phyloP scores from a whole-genome alignment of 2,888 invertebrate species.

The Rotaria magnacalcarata region DNA sequence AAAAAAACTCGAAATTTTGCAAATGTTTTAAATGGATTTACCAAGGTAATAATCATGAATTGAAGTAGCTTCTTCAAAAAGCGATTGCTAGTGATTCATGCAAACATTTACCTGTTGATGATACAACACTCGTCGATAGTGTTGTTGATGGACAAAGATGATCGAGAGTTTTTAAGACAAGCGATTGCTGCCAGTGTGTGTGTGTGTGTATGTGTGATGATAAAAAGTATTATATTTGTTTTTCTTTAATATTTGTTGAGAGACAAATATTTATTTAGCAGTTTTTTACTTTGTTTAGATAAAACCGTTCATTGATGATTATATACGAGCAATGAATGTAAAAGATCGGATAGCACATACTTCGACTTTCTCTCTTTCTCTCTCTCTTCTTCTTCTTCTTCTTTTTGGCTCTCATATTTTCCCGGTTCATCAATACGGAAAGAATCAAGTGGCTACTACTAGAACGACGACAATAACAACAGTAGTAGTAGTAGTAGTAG shows the following conservation, averaged over 20 bases:
- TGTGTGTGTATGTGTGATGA: neutral
- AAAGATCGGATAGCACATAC: neutral
- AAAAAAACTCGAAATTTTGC: neutral
- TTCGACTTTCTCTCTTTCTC: neutral
- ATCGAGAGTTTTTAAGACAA: neutral
- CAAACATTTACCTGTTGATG: neutral
- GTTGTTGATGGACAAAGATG: neutral
- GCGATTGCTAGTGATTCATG: neutral
- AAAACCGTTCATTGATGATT: neutral
- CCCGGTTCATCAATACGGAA: constrained; percentile 1
- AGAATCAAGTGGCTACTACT: neutral
- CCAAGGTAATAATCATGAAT: neutral
- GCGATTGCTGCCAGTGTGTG: neutral
- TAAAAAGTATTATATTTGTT: no score
- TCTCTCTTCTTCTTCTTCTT: neutral
- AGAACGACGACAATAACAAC: neutral
- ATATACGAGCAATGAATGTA: neutral
- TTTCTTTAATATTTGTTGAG: neutral
- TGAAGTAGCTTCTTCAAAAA: neutral
- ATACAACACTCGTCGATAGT: neutral
- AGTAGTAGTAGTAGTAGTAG: neutral
- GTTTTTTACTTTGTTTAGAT: neutral
- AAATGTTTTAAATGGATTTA: neutral
- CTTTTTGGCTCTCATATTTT: neutral
- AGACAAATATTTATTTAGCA: neutral